Percentiles rank a stretch among this genome's conserved stretches.
These are phyloP conservation scores for Paramormyrops hopkinsi DNA, from an alignment of 2,797 vertebrate species.

Conservation along the genomic window DNA sequence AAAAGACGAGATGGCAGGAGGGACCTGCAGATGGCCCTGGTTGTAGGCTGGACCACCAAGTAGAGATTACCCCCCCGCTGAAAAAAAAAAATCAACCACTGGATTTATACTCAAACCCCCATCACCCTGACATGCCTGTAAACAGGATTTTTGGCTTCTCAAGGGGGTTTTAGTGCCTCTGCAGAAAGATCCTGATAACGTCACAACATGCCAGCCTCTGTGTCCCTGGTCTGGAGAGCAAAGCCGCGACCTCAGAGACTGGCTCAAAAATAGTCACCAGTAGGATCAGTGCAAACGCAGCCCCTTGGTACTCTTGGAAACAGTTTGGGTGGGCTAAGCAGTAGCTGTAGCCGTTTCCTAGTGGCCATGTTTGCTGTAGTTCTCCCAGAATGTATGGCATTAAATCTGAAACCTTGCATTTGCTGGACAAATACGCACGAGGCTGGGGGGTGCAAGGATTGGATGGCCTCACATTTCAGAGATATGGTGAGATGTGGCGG, in stretches of 20 bases:
- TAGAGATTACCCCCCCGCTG: not conserved
- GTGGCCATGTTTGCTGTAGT: slow-evolving; percentile 41
- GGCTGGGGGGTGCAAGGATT: slow-evolving; percentile 38
- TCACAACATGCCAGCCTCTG: slow-evolving; percentile 62
- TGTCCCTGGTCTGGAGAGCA: slow-evolving; percentile 57
- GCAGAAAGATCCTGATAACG: slow-evolving; percentile 68
- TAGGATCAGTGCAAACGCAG: not conserved
- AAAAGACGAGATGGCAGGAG: slow-evolving; percentile 52
- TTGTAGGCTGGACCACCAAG: slow-evolving; percentile 38
- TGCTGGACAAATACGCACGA: slow-evolving; percentile 42
- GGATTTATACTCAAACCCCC: slow-evolving; percentile 30
- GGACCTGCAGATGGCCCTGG: slow-evolving; percentile 39
- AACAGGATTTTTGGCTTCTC: slow-evolving; percentile 45
- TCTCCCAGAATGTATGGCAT: slow-evolving; percentile 50
- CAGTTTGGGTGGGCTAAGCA: slow-evolving; percentile 58
- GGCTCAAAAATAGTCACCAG: not conserved
- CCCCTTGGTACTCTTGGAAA: slow-evolving; percentile 42
- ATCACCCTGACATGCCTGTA: slow-evolving; percentile 55
- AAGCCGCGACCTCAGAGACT: not conserved
- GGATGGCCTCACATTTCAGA: slow-evolving; percentile 39
- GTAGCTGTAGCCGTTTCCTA: not conserved
- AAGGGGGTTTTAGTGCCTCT: slow-evolving; percentile 65
- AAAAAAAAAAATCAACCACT: not conserved
- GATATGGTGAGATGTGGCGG: slow-evolving; percentile 33
- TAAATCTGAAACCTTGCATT: slow-evolving; percentile 60